Conservation (phyloP, 2,113 vertebrate genomes). For the Aspidoscelis tigris region DNA sequence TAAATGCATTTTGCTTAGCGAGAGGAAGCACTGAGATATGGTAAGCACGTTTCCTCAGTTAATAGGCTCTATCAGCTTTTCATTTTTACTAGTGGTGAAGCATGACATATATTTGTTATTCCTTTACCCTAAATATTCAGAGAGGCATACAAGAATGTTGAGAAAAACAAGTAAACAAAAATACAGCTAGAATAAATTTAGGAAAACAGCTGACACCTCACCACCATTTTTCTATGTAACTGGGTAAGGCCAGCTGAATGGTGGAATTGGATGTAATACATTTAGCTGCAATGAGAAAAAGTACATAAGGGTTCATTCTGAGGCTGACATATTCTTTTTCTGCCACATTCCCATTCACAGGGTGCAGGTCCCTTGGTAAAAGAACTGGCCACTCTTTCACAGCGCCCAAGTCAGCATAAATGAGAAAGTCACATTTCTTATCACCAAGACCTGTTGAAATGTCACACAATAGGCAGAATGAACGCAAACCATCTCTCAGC, state of each 20-base stretch:
- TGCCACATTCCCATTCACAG: slow-evolving; percentile 56
- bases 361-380: slow-evolving; percentile 50
- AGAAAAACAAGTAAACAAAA: neutral
- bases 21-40: neutral
- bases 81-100: neutral
- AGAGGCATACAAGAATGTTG: neutral
- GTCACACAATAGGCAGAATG: slow-evolving; percentile 27
- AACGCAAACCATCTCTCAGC: slow-evolving; percentile 44
- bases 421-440: slow-evolving; percentile 47
- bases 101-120: neutral
- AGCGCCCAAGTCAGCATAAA: slow-evolving; percentile 61
- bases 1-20: no score
- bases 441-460: slow-evolving; percentile 35
- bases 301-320: slow-evolving; percentile 48
- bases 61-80: neutral
- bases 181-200: neutral
- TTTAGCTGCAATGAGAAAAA: neutral
- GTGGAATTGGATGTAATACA: neutral
- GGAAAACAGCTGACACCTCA: neutral
- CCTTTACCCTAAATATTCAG: neutral
- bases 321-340: slow-evolving; percentile 52
- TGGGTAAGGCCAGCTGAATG: neutral
- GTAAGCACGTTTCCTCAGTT: neutral
- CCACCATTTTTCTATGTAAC: neutral
- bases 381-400: slow-evolving; percentile 50